Base-by-base conservation (phyloP, 2,113 vertebrate genomes). In the Tretioscincus oriximinensis region DNA sequence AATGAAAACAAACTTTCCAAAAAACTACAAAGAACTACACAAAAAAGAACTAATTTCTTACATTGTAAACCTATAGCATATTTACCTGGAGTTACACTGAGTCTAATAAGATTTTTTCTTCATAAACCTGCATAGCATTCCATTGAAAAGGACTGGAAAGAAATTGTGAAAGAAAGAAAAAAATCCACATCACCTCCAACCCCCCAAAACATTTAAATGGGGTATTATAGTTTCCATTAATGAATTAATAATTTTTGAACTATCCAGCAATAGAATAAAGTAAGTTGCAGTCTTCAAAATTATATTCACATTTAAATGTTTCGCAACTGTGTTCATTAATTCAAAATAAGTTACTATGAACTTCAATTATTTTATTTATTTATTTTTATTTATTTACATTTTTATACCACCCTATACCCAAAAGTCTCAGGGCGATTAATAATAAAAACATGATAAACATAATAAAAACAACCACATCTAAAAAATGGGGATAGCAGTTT, bases 311-410 rank as follows among this genome's bases (percentile, higher is more conserved):
- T 24, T 41, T 41, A 68, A 69, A 35, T 73, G 29, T 73, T 49
- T 7, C 31, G 9, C 66, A 70, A 70, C 65, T 64, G 47, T 49
- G 51, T 31, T 65, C 65, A 22, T n/a, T 4, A 24, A 31, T 16
- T 65, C 41, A 54, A 31, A 63, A 71, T 47, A 20, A 41, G 65
- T 69, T 45, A 49, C n/a, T 51, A 47, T 35, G 11, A 51, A n/a
- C 35, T 61, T 35, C 69, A 61, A 81, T 82, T 69, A 29, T 35
- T n/a, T n/a, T n/a, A n/a, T n/a, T n/a, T n/a, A n/a, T n/a, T n/a
- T n/a, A n/a, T n/a, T n/a, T n/a, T n/a, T n/a, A n/a, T n/a, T n/a
- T n/a, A n/a, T n/a, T n/a, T n/a, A n/a, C n/a, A n/a, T n/a, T n/a
- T n/a, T n/a, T n/a, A n/a, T n/a, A n/a, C n/a, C n/a, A n/a, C n/a